Evolutionary conservation across 2,797 vertebrate genomes (phyloP).

Genomic region (Dicrostonyx torquatus): DNA sequence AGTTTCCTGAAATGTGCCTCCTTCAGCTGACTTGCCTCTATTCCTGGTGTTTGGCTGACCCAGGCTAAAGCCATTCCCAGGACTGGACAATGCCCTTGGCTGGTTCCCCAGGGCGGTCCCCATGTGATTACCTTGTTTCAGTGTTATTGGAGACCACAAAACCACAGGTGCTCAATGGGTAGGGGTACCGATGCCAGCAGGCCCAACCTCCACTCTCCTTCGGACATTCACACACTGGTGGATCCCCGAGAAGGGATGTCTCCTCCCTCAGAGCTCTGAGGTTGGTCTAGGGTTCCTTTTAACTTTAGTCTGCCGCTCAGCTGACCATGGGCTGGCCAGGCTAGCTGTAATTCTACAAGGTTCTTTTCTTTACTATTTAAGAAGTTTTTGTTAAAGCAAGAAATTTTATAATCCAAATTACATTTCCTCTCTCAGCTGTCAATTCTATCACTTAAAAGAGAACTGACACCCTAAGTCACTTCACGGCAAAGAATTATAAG

Average conservation of each 20-base stretch:
- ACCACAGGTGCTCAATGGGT: background rate
- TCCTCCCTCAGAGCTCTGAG: too few species aligned
- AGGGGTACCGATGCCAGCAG: accelerated
- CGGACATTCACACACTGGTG: too few species aligned
- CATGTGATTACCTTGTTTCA: background rate
- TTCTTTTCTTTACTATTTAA: background rate
- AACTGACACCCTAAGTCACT: background rate
- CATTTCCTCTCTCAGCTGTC: background rate
- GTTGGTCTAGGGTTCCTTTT: accelerated
- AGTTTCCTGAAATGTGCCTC: background rate
- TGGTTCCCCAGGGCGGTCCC: background rate
- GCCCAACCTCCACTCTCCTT: accelerated
- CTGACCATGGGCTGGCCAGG: background rate
- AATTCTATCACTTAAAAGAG: background rate
- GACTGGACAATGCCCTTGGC: background rate
- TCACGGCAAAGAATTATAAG: background rate
- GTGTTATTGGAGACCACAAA: background rate
- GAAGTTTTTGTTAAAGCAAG: background rate
- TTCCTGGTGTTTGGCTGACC: background rate
- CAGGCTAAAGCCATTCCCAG: background rate
- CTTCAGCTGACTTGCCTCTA: background rate
- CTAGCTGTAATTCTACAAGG: background rate
- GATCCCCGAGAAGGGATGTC: accelerated
- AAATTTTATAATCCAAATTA: background rate
- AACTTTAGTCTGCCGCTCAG: too few species aligned